A percentile compares a stretch with the other conserved stretches of the same genome.
Evolutionary conservation across 2,888 invertebrate species (phyloP).

Genomic region (Ochropacha duplaris): DNA sequence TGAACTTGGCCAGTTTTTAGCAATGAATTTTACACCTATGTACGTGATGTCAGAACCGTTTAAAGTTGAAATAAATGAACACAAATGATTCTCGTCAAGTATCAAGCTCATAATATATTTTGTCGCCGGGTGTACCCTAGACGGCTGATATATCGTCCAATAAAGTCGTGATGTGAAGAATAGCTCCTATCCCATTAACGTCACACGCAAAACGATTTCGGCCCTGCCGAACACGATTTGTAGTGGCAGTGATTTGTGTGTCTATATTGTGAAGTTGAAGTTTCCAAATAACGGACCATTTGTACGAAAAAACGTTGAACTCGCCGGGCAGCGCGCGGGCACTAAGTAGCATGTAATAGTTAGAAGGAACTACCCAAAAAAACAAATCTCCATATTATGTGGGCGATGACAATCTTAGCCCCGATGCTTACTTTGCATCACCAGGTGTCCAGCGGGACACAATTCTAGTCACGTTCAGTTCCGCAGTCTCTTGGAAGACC

Average conservation of each 20-base stretch:
- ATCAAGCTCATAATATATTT: constrained; percentile 26
- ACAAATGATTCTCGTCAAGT: constrained; percentile 11
- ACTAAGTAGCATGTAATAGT: not conserved
- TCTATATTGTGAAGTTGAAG: constrained; percentile 52
- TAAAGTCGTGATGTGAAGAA: constrained; percentile 70
- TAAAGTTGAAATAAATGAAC: not conserved
- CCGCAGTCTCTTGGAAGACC: no score
- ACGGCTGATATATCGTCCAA: constrained; percentile 62
- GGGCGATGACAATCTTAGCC: no score
- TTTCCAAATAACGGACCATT: constrained; percentile 43
- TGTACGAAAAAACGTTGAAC: not conserved
- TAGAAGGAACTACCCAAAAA: not conserved
- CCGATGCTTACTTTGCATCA: no score
- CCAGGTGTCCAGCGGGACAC: no score
- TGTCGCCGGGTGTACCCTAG: constrained; percentile 32
- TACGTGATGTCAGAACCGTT: not conserved
- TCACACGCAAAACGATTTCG: constrained; percentile 65
- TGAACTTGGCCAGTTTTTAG: no score
- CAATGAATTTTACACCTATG: no score
- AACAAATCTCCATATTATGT: no score
- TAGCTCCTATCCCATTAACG: constrained; percentile 71
- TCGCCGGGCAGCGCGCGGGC: not conserved
- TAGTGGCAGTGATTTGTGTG: constrained; percentile 65
- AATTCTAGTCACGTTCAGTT: no score
- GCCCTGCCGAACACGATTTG: constrained; percentile 60